phyloP scores from a whole-genome alignment of 2,113 vertebrate genomes.

The Daubentonia madagascariensis region DNA sequence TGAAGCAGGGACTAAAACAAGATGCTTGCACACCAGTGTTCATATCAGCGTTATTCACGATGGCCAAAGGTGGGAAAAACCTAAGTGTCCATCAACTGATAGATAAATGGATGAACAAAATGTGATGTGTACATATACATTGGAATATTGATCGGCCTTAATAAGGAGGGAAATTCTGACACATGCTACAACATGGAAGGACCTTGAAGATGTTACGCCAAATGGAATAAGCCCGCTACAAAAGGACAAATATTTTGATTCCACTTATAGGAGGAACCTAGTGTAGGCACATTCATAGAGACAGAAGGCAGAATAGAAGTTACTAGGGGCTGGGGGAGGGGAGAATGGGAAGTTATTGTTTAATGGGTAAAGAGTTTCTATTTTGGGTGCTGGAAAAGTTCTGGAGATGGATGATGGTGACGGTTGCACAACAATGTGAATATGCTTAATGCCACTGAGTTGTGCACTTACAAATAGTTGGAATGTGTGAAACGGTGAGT shows the following conservation, averaged over 20 bases:
- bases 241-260: neutral
- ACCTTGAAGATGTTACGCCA: neutral
- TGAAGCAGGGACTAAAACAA: neutral
- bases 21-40: neutral
- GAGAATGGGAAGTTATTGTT: neutral
- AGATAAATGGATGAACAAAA: neutral
- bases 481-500: neutral
- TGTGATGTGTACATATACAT: neutral
- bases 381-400: neutral
- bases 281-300: neutral
- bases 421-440: neutral
- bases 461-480: neutral
- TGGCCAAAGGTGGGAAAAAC: neutral
- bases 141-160: neutral
- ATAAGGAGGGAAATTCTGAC: neutral
- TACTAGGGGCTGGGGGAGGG: neutral
- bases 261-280: neutral
- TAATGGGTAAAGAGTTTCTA: neutral
- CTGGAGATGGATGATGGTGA: neutral
- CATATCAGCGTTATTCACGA: neutral
- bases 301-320: neutral
- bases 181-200: rapidly evolving
- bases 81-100: no score
- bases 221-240: neutral
- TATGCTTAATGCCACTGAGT: neutral